phyloP scores from a whole-genome alignment of 2,113 vertebrate species.

The Hyperoodon ampullatus region DNA sequence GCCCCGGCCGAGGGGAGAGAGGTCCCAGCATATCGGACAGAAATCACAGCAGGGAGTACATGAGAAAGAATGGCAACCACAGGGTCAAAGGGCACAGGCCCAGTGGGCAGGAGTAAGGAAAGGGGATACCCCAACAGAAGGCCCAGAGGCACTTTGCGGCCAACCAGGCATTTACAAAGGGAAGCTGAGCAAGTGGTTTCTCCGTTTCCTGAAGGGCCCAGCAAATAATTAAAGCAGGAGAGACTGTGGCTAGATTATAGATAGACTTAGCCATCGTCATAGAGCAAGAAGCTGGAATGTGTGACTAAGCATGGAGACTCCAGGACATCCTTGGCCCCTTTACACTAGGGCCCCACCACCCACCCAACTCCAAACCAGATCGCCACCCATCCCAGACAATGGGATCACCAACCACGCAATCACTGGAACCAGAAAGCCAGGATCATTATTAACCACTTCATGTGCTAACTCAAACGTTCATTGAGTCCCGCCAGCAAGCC shows the following conservation, averaged over 20 bases:
- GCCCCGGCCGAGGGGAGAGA: neutral
- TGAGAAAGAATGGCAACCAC: neutral
- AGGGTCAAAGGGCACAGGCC: neutral
- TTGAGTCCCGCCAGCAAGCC: neutral
- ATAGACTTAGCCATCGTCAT: neutral
- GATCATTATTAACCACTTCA: fast-evolving
- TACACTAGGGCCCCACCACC: neutral
- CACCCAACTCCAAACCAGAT: neutral
- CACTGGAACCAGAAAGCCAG: conserved; percentile 11
- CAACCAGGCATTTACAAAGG: conserved; percentile 37
- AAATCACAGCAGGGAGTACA: neutral
- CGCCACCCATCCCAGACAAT: neutral
- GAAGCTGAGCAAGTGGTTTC: conserved; percentile 17
- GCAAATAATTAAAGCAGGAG: conserved; percentile 11
- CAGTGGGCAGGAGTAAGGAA: neutral
- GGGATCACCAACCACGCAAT: neutral
- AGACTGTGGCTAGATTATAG: neutral
- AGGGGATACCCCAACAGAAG: neutral
- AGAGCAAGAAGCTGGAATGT: neutral
- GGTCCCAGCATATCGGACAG: neutral
- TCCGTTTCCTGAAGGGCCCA: conserved; percentile 18
- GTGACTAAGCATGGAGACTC: neutral
- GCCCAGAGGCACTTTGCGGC: neutral
- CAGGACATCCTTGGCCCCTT: neutral
- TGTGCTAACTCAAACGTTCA: neutral